Base-by-base conservation (phyloP, 2,888 invertebrate species). In the Fragum sueziense region DNA sequence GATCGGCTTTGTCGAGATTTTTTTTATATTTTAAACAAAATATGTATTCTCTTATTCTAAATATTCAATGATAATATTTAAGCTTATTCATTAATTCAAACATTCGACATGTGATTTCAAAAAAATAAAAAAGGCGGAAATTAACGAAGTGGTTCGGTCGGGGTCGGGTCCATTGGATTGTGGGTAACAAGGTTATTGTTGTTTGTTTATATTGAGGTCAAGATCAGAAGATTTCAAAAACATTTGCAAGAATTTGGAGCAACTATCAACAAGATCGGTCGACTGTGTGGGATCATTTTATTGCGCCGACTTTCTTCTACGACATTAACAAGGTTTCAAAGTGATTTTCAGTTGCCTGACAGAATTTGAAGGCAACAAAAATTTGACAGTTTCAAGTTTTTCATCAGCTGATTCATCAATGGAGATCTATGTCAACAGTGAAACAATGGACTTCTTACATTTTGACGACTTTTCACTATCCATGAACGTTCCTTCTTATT, bases 401-500 rank as follows among this genome's bases (percentile, higher is more conserved):
- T 72, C 79, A n/a, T 57, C 78, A 78, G 73, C 82, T 82, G 82
- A 80, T 80, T 70, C 67, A 27, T 69, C 79, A 72, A 80, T 80
- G 80, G 80, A 72, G 73, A 51, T 70, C 51, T 25, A n/a, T 41
- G 74, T 61, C 41, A 65, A 37, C 41, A 27, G 29, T 65, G 41
- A 65, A 37, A 75, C 31, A 41, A 69, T 62, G 70, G 72, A 76
- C 76, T 75, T 68, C 22, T 51, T 20, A 68, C 62, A 52, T 74
- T 67, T 41, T 25, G 17, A 37, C 33, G 33, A 25, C 20, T 9
- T 52, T 47, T 22, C 47, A 34, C 9, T 41, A 51, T 31, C 41
- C 29, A 11, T 33, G 41, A 29, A 34, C 3, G 37, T 22, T 47
- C 20, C 41, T 57, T 51, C 51, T 27, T 59, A 57, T 59, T 52